These are phyloP conservation scores for Burhinus bistriatus DNA, from an alignment of 2,113 vertebrate genomes.

Conservation along the genomic window DNA sequence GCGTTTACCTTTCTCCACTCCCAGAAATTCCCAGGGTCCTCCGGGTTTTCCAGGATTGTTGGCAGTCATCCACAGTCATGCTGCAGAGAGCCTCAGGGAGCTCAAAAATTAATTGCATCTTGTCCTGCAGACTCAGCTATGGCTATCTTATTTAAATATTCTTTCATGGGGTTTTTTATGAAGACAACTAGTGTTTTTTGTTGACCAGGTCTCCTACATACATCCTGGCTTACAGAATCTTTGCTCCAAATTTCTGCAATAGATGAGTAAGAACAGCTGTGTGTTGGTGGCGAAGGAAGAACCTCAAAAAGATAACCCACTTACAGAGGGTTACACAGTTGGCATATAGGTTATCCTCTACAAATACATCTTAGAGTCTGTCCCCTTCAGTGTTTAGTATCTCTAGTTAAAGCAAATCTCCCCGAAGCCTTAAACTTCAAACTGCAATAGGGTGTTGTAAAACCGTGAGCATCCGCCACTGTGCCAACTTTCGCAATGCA, in stretches of 20 bases:
- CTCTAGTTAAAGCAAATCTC: not conserved
- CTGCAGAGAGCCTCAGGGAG: not conserved
- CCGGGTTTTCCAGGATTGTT: not conserved
- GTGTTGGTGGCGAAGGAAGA: not conserved
- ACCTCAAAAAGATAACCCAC: not conserved
- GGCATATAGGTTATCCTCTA: not conserved
- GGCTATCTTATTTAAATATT: not conserved
- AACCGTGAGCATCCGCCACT: not conserved
- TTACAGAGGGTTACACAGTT: not conserved
- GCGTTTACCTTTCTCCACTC: not conserved
- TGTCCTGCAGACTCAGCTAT: not conserved
- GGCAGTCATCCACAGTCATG: not conserved
- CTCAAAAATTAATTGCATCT: not conserved
- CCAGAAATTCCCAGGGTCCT: not conserved
- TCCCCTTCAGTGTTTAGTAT: too few relatives aligned
- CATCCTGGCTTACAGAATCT: not conserved
- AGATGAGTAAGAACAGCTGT: conserved; percentile 5
- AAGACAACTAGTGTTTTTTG: not conserved
- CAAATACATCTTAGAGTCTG: not conserved
- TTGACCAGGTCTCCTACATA: not conserved
- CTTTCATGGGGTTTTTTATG: not conserved
- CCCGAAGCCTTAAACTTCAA: not conserved
- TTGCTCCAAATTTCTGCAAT: not conserved
- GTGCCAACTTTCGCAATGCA: not conserved
- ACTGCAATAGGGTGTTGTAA: not conserved